Base-by-base conservation (phyloP, 2,888 invertebrate genomes). In the Zele albiditarsus region DNA sequence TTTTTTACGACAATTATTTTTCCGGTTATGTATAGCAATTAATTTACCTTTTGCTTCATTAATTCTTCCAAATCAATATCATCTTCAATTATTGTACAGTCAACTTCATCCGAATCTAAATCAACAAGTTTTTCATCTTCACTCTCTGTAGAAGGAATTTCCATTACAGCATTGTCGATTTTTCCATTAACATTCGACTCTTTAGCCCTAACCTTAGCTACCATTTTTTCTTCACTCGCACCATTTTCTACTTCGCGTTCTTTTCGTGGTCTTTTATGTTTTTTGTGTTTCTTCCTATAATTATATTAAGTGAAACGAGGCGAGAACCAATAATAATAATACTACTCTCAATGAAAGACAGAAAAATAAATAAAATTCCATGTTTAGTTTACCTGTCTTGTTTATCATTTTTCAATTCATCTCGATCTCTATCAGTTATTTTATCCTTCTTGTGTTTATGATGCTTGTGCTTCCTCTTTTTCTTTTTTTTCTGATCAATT, bases 41-140 rank as follows among this genome's bases (percentile, higher is more conserved):
- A 23, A 58, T 38, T 68, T 23, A 95, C 96, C 90, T 97, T 97
- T 87, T 97, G 96, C 84, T 94, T 94, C 96, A 97, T 97, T 74
- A 97, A 90, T 80, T 97, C 97, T 85, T 97, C 97, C 33, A 97
- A 89, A 87, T 97, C 96, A 82, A 96, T 93, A 83, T 96, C 96
- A 80, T 96, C 96, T 87, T 96, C 96, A 74, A 95, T 94, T 74
- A 95, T 92, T 10, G 92, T 92, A 74, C 95, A 92, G 79, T 92
- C 91, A 38, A 92, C 91, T 81, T 95, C 95, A 38, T 89, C 89
- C 0, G 89, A 89, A 81, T 89, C 89, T 62, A 89, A 83, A 78
- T 89, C 89, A n/a, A 89, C 85, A 57, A 89, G 79, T 75, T 88
- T 88, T 74, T 88, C 88, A 71, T 87, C 89, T 42, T 89, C 89